Conservation (phyloP, 2,113 vertebrate species). For the Gorilla gorilla region DNA sequence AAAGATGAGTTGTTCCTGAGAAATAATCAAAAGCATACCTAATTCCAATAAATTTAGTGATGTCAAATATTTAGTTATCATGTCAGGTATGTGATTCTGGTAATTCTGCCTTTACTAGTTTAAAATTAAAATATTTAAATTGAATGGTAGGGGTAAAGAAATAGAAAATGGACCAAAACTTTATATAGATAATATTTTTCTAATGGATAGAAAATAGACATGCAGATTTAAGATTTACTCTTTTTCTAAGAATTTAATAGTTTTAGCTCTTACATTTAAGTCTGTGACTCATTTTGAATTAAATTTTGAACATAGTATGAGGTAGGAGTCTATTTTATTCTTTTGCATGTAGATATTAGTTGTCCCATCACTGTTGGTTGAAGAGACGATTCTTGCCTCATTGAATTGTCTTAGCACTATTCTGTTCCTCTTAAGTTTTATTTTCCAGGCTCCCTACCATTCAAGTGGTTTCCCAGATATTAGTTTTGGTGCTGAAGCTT, state of each 20-base stretch:
- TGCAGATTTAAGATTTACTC: not conserved
- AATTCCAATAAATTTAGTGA: not conserved
- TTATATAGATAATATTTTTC: slow-evolving; percentile 60
- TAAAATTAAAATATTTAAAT: not conserved
- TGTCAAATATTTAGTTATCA: not conserved
- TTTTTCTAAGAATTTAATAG: not conserved
- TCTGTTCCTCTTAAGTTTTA: not conserved
- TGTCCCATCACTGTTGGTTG: not conserved
- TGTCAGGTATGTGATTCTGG: not conserved
- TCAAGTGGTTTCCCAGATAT: not conserved
- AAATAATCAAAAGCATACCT: not conserved
- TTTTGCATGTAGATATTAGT: not conserved
- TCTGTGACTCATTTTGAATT: not conserved
- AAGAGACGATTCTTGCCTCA: not conserved
- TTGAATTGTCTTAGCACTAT: not conserved
- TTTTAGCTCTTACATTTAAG: not conserved
- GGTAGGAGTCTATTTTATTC: not conserved
- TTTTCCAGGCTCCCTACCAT: not conserved
- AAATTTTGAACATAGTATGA: not conserved
- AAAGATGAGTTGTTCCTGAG: not conserved
- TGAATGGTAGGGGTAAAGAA: slow-evolving; percentile 2
- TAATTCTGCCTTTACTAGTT: not conserved
- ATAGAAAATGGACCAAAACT: slow-evolving; percentile 53
- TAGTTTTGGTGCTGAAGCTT: not conserved
- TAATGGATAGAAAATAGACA: slow-evolving; percentile 67